phyloP scores from a whole-genome alignment of 1,140 invertebrate genomes.

The Zaprionus capensis region DNA sequence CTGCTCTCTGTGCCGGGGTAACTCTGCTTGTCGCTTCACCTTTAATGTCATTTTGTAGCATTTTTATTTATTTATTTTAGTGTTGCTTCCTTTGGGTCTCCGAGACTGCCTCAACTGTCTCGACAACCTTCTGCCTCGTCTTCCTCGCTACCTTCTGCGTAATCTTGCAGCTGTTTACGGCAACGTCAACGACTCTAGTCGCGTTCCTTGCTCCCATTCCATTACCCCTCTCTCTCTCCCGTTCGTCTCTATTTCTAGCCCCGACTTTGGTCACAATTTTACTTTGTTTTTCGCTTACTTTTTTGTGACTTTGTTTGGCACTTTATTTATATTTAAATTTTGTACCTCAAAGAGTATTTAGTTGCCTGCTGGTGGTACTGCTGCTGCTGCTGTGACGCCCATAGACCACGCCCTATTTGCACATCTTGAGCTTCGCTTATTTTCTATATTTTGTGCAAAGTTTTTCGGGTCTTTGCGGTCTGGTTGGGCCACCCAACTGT shows the following conservation, averaged over 20 bases:
- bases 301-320: constrained; percentile 74
- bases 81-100: constrained; percentile 54
- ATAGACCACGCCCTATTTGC: constrained; percentile 18
- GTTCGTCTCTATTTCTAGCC: not conserved
- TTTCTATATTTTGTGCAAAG: constrained; percentile 57
- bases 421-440: constrained; percentile 64
- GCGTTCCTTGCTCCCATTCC: constrained; percentile 31
- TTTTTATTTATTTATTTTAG: constrained; percentile 80
- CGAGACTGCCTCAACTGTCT: not conserved
- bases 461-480: constrained; percentile 47
- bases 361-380: constrained; percentile 36
- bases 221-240: not conserved
- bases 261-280: constrained; percentile 34
- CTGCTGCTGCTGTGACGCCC: not conserved
- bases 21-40: constrained; percentile 54
- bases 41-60: constrained; percentile 80
- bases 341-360: constrained; percentile 78
- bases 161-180: constrained; percentile 61
- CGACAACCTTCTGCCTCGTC: not conserved
- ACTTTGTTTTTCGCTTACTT: constrained; percentile 36
- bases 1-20: constrained; percentile 18
- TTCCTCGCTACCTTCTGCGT: constrained; percentile 16
- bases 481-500: not conserved
- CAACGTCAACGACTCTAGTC: constrained; percentile 41
- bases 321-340: constrained; percentile 83